Percentiles rank a stretch among this genome's conserved stretches.
Conservation (phyloP, 2,797 vertebrate species). For the Halcyon leucocephala region DNA sequence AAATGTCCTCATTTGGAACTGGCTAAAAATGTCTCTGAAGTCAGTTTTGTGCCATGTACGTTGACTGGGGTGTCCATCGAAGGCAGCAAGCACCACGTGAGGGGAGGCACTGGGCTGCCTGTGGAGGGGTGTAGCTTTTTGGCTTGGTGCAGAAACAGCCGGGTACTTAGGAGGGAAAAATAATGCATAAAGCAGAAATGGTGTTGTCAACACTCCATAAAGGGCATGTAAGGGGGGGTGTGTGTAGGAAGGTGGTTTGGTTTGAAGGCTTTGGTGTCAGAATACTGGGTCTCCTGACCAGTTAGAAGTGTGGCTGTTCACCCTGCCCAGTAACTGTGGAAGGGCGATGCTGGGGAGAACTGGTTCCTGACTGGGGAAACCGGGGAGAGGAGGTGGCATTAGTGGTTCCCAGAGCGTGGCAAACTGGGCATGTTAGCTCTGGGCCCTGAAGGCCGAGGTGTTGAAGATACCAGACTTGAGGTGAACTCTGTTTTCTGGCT, state of each 20-base stretch:
- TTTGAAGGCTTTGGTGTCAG: not conserved
- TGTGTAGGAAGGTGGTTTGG: not conserved
- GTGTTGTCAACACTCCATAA: fast-evolving
- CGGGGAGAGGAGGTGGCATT: fast-evolving
- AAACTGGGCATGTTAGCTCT: not conserved
- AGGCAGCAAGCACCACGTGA: not conserved
- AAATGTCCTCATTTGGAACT: not conserved
- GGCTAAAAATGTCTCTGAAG: not conserved
- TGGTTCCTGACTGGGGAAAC: not conserved
- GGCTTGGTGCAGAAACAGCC: not conserved
- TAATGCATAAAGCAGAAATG: not conserved
- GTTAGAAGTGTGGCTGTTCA: not conserved
- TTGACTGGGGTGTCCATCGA: not conserved
- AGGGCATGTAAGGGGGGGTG: fast-evolving
- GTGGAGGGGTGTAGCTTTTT: not conserved
- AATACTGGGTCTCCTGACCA: fast-evolving
- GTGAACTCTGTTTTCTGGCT: not conserved
- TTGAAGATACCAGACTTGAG: not conserved
- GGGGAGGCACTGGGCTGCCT: not conserved
- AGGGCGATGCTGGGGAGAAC: not conserved
- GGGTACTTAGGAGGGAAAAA: fast-evolving
- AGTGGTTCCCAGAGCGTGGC: fast-evolving
- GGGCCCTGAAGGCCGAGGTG: not conserved
- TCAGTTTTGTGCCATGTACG: fast-evolving
- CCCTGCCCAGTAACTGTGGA: not conserved